Conservation (phyloP, 2,888 invertebrate genomes). For the Syrphus vitripennis region DNA sequence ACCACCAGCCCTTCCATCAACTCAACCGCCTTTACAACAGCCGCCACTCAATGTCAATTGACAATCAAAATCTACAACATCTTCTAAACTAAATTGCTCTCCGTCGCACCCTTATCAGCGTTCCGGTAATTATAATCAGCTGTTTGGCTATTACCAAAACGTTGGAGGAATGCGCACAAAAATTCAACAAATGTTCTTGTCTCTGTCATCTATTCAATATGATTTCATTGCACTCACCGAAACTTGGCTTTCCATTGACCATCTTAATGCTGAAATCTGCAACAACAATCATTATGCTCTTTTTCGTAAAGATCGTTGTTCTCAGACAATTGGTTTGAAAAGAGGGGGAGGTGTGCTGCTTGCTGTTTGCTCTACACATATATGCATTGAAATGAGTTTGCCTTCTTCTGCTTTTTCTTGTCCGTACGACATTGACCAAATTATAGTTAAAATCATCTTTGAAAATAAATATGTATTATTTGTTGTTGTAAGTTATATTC, state of each 20-base stretch:
- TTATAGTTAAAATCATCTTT: neutral
- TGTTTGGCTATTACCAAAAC: neutral
- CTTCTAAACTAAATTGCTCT: neutral
- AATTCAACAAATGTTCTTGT: too few relatives aligned
- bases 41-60: neutral
- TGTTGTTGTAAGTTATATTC: neutral
- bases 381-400: neutral
- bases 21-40: neutral
- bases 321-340: neutral
- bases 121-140: neutral
- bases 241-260: neutral
- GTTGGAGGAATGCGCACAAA: neutral
- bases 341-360: neutral
- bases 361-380: neutral
- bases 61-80: neutral
- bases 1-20: neutral
- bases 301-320: neutral
- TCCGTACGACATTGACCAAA: neutral
- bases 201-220: neutral
- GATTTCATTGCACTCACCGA: neutral
- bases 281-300: too few relatives aligned
- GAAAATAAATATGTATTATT: neutral
- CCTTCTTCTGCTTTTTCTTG: neutral
- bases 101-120: neutral
- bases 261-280: too few relatives aligned